Percentiles rank a stretch among this genome's conserved stretches.
Evolutionary conservation across 1,140 invertebrate genomes (phyloP).

Genomic region (Hycleus cichorii): DNA sequence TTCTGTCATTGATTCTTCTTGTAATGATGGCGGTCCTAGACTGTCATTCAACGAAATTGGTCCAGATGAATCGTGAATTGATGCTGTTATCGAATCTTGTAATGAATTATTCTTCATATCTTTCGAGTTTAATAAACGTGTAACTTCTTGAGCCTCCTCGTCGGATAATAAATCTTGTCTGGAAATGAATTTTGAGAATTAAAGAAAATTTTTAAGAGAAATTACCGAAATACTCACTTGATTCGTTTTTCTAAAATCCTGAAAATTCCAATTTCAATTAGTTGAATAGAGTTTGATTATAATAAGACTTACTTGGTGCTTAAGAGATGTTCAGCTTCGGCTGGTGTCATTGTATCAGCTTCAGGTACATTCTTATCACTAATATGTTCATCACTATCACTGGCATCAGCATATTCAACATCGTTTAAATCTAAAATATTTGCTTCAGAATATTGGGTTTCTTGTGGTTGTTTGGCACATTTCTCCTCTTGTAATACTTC

Average conservation of each 20-base stretch:
- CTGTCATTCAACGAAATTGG: conserved; percentile 37
- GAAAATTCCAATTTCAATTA: conserved; percentile 19
- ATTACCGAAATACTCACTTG: conserved; percentile 49
- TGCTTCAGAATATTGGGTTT: conserved; percentile 32
- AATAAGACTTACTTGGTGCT: conserved; percentile 60
- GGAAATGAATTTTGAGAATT: background rate
- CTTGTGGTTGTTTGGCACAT: conserved; percentile 4
- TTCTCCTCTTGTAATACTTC: conserved; percentile 21
- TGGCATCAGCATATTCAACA: conserved; percentile 48
- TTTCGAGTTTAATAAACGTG: conserved; percentile 61
- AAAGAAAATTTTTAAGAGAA: background rate
- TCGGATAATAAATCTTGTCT: conserved; percentile 72
- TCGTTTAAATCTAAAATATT: conserved; percentile 44
- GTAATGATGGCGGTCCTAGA: conserved; percentile 33
- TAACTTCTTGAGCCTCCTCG: conserved; percentile 79
- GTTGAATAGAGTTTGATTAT: background rate
- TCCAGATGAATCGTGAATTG: conserved; percentile 34
- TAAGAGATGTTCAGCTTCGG: conserved; percentile 73
- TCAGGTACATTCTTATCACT: conserved; percentile 39
- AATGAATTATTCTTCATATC: conserved; percentile 44
- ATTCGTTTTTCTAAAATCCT: conserved; percentile 74
- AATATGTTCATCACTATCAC: conserved; percentile 42
- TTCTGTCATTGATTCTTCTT: conserved; percentile 33
- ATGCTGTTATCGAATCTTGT: conserved; percentile 33
- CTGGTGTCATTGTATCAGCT: conserved; percentile 69